Conservation (phyloP, 2,888 invertebrate species). For the Ramazzottius varieornatus region DNA sequence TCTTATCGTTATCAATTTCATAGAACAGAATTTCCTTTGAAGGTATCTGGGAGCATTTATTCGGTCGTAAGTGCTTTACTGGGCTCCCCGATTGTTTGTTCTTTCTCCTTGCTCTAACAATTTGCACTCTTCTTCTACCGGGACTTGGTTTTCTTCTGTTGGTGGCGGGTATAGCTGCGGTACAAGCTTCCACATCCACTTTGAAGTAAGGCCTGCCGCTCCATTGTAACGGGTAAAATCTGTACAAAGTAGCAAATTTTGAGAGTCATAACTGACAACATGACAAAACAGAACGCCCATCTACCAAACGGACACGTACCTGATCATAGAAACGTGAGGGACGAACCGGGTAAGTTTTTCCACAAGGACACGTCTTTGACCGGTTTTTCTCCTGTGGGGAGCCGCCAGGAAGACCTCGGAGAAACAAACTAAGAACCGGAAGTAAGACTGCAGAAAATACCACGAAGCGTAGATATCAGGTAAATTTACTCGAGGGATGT, state of each 20-base stretch:
- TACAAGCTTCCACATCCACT: not conserved
- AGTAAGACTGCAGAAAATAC: no score
- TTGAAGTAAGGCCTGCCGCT: not conserved
- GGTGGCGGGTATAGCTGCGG: not conserved
- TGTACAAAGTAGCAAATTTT: no score
- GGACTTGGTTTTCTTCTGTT: no score
- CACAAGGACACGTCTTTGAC: no score
- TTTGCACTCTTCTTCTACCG: no score
- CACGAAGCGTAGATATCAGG: no score
- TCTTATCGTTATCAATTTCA: not conserved
- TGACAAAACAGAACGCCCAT: not conserved
- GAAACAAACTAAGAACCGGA: no score
- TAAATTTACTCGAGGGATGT: not conserved
- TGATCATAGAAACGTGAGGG: not conserved
- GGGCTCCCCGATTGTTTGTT: no score
- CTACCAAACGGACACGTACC: not conserved
- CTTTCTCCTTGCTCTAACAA: no score
- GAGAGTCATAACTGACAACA: no score
- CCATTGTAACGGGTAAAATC: slow-evolving; percentile 2
- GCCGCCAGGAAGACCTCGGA: not conserved
- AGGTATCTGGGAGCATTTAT: not conserved
- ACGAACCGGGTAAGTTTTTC: no score
- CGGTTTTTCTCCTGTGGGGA: no score
- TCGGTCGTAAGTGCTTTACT: not conserved
- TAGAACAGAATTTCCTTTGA: not conserved